These are phyloP conservation scores for human (Homo sapiens) DNA, from an alignment of 2,113 vertebrate genomes.

Conservation along the genomic window GRCh38 chr1:187846501-187847000, in stretches of 20 bases:
- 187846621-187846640: neutral
- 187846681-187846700: neutral
- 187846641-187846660: neutral
- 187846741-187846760: neutral
- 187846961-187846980: neutral
- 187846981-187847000: neutral
- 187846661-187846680: neutral
- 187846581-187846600: neutral
- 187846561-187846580: neutral
- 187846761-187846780: rapidly evolving
- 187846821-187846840: neutral
- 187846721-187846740: rapidly evolving
- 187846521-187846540: rapidly evolving
- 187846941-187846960: neutral
- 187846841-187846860: neutral
- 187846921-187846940: too few relatives aligned
- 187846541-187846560: neutral
- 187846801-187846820: neutral
- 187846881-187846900: neutral
- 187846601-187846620: neutral
- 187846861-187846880: neutral
- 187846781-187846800: neutral
- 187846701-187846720: rapidly evolving
- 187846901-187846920: neutral
- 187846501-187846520: neutral